Percentiles rank a stretch among this genome's conserved stretches.
phyloP scores from a whole-genome alignment of 2,888 invertebrate genomes.

The Schrankia costaestrigalis region DNA sequence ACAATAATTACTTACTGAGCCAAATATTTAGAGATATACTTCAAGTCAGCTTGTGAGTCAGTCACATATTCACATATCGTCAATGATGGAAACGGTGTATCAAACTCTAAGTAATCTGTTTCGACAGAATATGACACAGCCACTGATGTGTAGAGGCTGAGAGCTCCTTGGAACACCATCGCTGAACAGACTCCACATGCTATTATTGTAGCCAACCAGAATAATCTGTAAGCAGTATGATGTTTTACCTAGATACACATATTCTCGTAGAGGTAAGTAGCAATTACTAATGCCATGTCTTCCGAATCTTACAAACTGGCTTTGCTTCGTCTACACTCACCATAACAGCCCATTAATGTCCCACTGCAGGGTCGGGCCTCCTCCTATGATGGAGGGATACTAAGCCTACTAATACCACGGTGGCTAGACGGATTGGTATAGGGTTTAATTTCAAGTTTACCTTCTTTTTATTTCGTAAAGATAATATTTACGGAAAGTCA shows the following conservation, averaged over 20 bases:
- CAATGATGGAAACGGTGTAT: conserved; percentile 82
- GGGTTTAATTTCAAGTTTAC: too few species aligned
- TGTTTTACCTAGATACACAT: background rate
- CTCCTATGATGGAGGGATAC: too few species aligned
- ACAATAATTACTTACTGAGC: conserved; percentile 5
- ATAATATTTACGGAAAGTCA: too few species aligned
- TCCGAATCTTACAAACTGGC: too few species aligned
- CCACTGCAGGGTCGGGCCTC: too few species aligned
- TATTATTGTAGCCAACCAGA: conserved; percentile 75
- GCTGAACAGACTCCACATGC: conserved; percentile 50
- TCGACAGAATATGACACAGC: conserved; percentile 78
- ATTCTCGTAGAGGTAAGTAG: background rate
- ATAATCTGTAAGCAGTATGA: conserved; percentile 53
- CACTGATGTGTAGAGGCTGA: conserved; percentile 65
- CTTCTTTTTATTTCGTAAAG: too few species aligned
- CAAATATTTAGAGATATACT: conserved; percentile 36
- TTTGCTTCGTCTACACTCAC: too few species aligned
- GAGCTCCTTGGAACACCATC: conserved; percentile 55
- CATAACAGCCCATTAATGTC: too few species aligned
- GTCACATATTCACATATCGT: conserved; percentile 75
- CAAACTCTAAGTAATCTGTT: conserved; percentile 82
- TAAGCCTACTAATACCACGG: too few species aligned
- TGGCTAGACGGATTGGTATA: too few species aligned
- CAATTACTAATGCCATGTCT: too few species aligned
- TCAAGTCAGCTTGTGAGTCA: conserved; percentile 38